Evolutionary conservation across 2,888 invertebrate genomes (phyloP).

Genomic region (Augiades crinisus): DNA sequence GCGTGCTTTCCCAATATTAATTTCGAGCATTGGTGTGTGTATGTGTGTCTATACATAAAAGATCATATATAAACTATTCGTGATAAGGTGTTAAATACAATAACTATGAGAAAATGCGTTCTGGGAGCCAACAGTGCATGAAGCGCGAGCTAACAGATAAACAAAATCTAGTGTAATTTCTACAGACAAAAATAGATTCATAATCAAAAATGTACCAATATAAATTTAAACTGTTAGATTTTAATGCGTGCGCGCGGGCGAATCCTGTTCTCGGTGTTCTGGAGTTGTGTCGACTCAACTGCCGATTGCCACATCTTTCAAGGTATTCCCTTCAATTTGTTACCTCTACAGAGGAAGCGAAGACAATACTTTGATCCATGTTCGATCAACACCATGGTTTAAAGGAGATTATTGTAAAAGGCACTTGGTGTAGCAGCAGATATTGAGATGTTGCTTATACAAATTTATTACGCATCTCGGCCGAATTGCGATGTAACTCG

Average conservation of each 20-base stretch:
- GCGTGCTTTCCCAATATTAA: conserved; percentile 63
- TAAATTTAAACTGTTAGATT: conserved; percentile 77
- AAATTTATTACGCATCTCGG: conserved; percentile 11
- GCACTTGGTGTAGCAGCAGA: conserved; percentile 14
- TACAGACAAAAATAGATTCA: conserved; percentile 81
- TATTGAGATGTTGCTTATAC: conserved; percentile 11
- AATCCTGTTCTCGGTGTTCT: conserved; percentile 39
- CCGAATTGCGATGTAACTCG: conserved; percentile 7
- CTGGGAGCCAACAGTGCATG: conserved; percentile 71
- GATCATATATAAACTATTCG: conserved; percentile 60
- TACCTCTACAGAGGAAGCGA: conserved; percentile 5
- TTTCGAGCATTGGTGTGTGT: conserved; percentile 59
- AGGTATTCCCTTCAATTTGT: conserved; percentile 2
- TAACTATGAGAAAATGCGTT: conserved; percentile 58
- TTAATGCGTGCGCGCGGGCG: conserved; percentile 61
- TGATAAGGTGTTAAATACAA: conserved; percentile 74
- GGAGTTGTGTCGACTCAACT: conserved; percentile 18
- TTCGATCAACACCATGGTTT: conserved; percentile 13
- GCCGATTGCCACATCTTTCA: conserved; percentile 10
- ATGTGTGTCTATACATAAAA: conserved; percentile 60
- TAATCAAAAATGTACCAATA: conserved; percentile 88
- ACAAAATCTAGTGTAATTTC: conserved; percentile 80
- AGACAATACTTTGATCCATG: conserved; percentile 20
- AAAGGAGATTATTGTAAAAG: conserved; percentile 22
- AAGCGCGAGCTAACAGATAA: conserved; percentile 51